Evolutionary conservation across 1,140 invertebrate species (phyloP), one percentile per base, ranked within the genome.

Genomic region (Rhopalosiphum maidis): DNA sequence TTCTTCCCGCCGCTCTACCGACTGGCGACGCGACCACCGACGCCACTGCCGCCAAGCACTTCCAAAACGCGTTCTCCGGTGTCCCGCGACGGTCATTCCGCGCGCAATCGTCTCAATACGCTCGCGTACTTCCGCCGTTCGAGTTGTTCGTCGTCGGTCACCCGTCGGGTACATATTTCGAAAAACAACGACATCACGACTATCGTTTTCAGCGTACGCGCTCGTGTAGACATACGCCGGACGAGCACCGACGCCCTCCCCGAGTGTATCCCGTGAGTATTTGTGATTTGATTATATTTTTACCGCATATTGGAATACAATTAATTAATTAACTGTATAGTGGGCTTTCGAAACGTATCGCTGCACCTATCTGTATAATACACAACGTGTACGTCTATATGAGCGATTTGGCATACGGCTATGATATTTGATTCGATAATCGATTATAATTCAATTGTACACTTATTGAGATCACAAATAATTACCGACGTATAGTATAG

Each of bases 41-140:
- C 37, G n/a, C 87, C 25, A 46, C n/a, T 30, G 46, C 46, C 46
- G 0, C 21, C 87, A 6, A 35, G 77, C 37, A 46, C 30, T 51
- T 54, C 46, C 91, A 51, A 93, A 85, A 83, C 91, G 91, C 91
- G 91, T 93, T 93, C 91, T 85, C 82, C 91, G 43, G 68, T 83
- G 37, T 35, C 41, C 46, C 77, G 46, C 77, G 90, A 91, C 54
- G 90, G 90, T 30, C 60, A n/a, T 30, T 54, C 43, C 90, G 90
- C 90, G 68, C 90, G 25, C 88, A 22, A 35, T 55, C 55, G 25
- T 25, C 30, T 68, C 89, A 90, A 90, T 90, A 60, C 89, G 55
- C 89, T 90, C 89, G 89, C 89, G 89, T 46, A 15, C 89, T 37
- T 68, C 41, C 89, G 37, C 54, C 23, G 23, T 25, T 41, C 88